phyloP scores from a whole-genome alignment of 1,140 invertebrate species.

The Cotesia vestalis region DNA sequence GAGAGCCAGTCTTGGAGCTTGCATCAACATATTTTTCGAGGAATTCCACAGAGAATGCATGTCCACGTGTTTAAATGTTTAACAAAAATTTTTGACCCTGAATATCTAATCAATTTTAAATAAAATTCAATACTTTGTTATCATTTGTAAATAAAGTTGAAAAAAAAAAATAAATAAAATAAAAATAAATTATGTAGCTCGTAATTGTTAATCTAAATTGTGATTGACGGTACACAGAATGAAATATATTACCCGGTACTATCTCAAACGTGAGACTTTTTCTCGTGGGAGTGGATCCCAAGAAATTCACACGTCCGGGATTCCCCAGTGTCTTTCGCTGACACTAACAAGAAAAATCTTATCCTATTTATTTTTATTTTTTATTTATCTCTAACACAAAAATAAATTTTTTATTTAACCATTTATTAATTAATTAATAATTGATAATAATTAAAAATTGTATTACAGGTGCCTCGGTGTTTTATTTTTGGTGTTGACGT shows the following conservation, averaged over 20 bases:
- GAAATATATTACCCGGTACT: slow-evolving; percentile 4
- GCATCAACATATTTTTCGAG: not conserved
- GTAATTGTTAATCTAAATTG: too few relatives aligned
- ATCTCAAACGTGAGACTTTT: slow-evolving; percentile 26
- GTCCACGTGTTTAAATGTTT: slow-evolving; percentile 29
- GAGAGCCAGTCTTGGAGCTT: slow-evolving; percentile 19
- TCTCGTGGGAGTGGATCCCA: slow-evolving; percentile 10
- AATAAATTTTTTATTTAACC: not conserved
- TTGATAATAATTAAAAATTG: slow-evolving; percentile 1
- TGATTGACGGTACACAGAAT: too few relatives aligned
- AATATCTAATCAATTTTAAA: too few relatives aligned
- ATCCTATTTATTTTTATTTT: not conserved
- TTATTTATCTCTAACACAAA: not conserved
- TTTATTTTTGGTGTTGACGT: not conserved
- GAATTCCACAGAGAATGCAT: slow-evolving; percentile 21
- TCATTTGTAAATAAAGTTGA: too few relatives aligned
- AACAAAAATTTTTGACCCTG: not conserved
- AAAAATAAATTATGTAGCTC: too few relatives aligned
- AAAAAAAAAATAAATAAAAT: too few relatives aligned
- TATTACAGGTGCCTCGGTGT: slow-evolving; percentile 19
- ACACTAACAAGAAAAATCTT: slow-evolving; percentile 15
- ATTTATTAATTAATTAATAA: not conserved
- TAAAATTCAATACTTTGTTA: too few relatives aligned
- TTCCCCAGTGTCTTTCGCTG: slow-evolving; percentile 30
- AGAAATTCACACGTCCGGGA: slow-evolving; percentile 33